Evolutionary conservation across 2,797 vertebrate species (phyloP).

Genomic region (Rhyacichthys aspro): DNA sequence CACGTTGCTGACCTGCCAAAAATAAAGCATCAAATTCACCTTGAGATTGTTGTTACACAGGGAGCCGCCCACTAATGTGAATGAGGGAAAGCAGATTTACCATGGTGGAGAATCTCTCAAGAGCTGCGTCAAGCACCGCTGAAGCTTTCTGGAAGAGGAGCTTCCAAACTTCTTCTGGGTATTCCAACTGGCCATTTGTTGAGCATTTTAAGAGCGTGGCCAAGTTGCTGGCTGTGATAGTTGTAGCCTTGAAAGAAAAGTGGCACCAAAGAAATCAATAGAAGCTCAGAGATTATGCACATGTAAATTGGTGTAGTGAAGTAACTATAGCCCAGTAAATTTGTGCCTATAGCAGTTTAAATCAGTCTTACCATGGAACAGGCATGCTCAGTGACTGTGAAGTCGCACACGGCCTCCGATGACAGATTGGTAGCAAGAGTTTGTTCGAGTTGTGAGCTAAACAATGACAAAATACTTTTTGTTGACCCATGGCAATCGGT

Average conservation of each 20-base stretch:
- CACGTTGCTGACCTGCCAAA: constrained; percentile 22
- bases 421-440: constrained; percentile 1
- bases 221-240: constrained; percentile 26
- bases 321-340: not conserved
- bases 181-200: constrained; percentile 2
- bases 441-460: constrained; percentile 15
- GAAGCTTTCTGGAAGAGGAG: constrained; percentile 45
- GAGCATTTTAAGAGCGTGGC: constrained; percentile 49
- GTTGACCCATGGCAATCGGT: not conserved
- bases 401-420: constrained; percentile 35
- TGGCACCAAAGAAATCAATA: not conserved
- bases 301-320: not conserved
- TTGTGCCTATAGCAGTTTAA: not conserved
- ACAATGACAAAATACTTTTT: not conserved
- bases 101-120: constrained; percentile 23
- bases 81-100: constrained; percentile 23
- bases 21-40: not conserved
- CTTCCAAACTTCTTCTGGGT: constrained; percentile 41
- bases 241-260: constrained; percentile 17
- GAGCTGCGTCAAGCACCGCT: constrained; percentile 39
- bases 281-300: not conserved
- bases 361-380: constrained; percentile 46
- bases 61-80: not conserved
- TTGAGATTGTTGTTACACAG: not conserved
- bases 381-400: constrained; percentile 45